Base-by-base conservation (phyloP, 2,797 vertebrate species). In the Gouania willdenowi region DNA sequence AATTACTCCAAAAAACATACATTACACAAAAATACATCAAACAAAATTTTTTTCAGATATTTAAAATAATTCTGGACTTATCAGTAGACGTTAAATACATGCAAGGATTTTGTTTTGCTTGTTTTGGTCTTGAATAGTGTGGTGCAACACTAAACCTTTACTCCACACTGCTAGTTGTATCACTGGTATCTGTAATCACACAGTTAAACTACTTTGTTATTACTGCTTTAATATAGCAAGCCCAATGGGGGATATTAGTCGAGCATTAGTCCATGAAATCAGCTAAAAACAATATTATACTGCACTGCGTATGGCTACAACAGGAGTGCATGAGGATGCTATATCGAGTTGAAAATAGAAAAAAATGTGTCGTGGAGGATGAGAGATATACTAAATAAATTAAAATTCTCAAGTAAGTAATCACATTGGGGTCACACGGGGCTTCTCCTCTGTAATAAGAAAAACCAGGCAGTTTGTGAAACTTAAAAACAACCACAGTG, bases 401-500 rank as follows among this genome's bases (percentile, higher is more conserved):
- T 57, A 11, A 51, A 22, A 66, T 16, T 22, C 9, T 35, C 17
- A 37, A 32, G 41, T 56, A 59, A 72, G 68, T 22, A 59, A 18
- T 51, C 34, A 60, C 65, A 46, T 18, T 5, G 21, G 21, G 37
- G 39, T 60, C 50, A 60, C 50, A 1, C 19, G 69, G 54, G 61
- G 35, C 47, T 30, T 54, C 29, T 35, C 28, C 17, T 31, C 20
- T 38, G 29, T 54, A 32, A 39, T 4, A 35, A 48, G 49, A 14
- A 61, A 61, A 49, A 58, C 11, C 21, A 31, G 22, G 5, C 34
- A 46, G 17, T 38, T 37, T 33, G 48, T 33, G 26, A 48, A 53
- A 42, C 35, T 54, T 52, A 49, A 67, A 72, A 59, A 56, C 29
- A 46, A 48, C 43, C 34, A 56, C 4, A 35, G 45, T 2, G 3